Conservation (phyloP, 35 echinoderm and acorn worm genomes). For the Lytechinus pictus region DNA sequence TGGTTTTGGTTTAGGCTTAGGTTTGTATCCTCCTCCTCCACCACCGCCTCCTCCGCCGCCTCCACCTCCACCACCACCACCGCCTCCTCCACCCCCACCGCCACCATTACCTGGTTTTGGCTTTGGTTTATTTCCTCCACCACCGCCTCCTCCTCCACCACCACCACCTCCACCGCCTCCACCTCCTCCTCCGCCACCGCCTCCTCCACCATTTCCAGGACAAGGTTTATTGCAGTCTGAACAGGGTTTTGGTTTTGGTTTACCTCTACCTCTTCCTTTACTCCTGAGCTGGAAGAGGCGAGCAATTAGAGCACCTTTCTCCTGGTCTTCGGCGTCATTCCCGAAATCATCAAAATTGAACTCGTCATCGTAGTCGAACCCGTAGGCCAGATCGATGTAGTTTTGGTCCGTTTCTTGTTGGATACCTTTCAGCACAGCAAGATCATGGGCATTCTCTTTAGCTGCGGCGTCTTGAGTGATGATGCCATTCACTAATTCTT, state of each 20-base stretch:
- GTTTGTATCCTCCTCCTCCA: background rate
- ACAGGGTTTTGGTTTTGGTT: background rate
- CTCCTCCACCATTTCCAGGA: constrained; percentile 30
- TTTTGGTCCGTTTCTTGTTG: background rate
- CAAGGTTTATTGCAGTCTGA: constrained; percentile 1
- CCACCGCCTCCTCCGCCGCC: background rate
- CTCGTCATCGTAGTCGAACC: background rate
- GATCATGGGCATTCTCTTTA: background rate
- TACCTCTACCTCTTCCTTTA: background rate
- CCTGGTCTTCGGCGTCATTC: background rate
- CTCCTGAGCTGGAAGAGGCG: background rate
- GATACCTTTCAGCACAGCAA: background rate
- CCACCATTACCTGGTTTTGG: background rate
- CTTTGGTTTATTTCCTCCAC: background rate
- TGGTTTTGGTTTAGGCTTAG: constrained; percentile 27
- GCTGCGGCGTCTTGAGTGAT: background rate
- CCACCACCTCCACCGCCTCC: background rate
- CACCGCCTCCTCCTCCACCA: background rate
- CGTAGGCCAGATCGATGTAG: constrained; percentile 21
- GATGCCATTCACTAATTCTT: background rate
- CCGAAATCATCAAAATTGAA: background rate
- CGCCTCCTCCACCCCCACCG: background rate
- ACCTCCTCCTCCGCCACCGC: background rate
- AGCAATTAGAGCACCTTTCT: background rate
- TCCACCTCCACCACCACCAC: background rate